Base-by-base conservation (phyloP, 1,140 invertebrate genomes). In the Hycleus phaleratus region DNA sequence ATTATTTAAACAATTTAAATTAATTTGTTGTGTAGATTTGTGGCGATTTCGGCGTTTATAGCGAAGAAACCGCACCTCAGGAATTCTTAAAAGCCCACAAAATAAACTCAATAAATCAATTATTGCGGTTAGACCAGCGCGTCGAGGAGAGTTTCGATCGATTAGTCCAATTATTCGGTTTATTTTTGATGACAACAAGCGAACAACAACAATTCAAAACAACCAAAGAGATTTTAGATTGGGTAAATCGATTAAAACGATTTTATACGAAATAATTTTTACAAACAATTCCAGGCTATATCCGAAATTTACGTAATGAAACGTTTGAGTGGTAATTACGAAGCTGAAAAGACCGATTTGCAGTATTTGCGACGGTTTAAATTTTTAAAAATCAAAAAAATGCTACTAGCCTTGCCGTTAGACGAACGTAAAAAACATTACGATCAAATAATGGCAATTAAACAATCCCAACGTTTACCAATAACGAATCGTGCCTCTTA, bases 11-110 rank as follows among this genome's bases (percentile, higher is more conserved):
- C 32, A 42, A 40, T 10, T 24, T 26, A 42, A 32, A 32, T 7
- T 5, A 4, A 32, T 32, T 32, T 32, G 40, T 40, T 38, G 4
- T 12, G 4, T 54, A 67, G 65, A 60, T 67, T 51, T 67, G 65
- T 47, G 63, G 65, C 1, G 59, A 62, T 5, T 67, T 65, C 59
- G 65, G 65, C 3, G 55, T 53, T 4, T 59, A 60, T 12, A 58
- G 64, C 32, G 58, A 64, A 46, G 57, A 50, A 45, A 39, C 46
- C 18, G n/a, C 63, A 18, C 49, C 46, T 9, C 49, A 60, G 8
- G 52, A 61, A 42, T 52, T 61, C 5, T 26, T 53, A 9, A 5
- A 45, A 32, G 7, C 38, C 0, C 26, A 32, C 38, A 32, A 46
- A 7, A 25, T 45, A 18, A 12, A 40, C 3, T 53, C 51, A 18